Evolutionary conservation across 2,797 vertebrate genomes (phyloP).

Genomic region (Valencia hispanica): DNA sequence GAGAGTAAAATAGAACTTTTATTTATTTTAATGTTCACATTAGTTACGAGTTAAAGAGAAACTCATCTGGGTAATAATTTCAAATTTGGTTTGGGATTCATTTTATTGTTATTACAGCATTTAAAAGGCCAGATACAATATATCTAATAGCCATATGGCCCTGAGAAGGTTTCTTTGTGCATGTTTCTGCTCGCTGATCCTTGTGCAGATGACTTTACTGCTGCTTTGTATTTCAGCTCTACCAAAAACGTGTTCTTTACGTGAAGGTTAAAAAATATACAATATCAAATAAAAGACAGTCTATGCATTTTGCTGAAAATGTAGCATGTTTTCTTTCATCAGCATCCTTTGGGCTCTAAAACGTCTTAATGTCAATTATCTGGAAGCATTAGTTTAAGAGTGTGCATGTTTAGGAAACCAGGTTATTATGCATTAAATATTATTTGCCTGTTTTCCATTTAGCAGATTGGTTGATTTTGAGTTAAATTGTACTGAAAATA

Average conservation of each 20-base stretch:
- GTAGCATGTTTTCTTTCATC: background rate
- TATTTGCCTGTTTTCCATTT: no score
- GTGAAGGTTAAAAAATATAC: background rate
- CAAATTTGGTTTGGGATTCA: background rate
- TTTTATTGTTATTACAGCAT: background rate
- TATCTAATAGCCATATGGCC: background rate
- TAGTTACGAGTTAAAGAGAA: background rate
- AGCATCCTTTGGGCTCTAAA: background rate
- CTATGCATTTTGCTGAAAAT: background rate
- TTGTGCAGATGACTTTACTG: background rate
- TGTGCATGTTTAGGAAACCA: no score
- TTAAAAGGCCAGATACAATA: constrained; percentile 3
- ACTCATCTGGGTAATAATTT: background rate
- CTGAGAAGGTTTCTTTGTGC: background rate
- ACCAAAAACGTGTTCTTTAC: background rate
- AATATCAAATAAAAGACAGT: background rate
- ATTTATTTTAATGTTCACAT: background rate
- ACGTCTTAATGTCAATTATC: background rate
- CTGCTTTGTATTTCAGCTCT: background rate
- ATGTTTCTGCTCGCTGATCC: background rate
- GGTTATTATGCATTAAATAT: no score
- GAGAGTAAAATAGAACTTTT: background rate
- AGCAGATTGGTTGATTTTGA: no score
- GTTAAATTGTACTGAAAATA: no score
- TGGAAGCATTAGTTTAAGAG: background rate